phyloP scores from a whole-genome alignment of 2,888 invertebrate genomes.

The Glaucopsyche alexis region DNA sequence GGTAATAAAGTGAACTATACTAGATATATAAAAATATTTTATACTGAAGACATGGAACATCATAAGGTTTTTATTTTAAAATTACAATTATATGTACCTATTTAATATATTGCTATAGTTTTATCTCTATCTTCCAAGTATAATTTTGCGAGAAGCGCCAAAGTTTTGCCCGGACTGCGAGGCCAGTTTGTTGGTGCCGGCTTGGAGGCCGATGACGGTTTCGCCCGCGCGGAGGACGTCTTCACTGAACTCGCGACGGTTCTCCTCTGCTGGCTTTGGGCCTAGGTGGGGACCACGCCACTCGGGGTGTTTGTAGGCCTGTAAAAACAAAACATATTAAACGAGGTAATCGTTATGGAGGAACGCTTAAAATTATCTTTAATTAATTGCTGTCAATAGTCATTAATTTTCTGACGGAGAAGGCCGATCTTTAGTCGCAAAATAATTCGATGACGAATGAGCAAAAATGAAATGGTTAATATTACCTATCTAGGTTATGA shows the following conservation, averaged over 20 bases:
- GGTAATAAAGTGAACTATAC: neutral
- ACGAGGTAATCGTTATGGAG: no score
- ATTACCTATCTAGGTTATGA: no score
- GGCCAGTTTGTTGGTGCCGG: conserved; percentile 91
- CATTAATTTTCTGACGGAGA: no score
- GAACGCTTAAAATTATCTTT: no score
- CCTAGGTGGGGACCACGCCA: conserved; percentile 91
- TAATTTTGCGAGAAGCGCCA: conserved; percentile 90
- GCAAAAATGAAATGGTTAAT: no score
- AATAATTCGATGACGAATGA: no score
- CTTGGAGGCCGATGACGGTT: conserved; percentile 91
- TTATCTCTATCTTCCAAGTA: conserved; percentile 83
- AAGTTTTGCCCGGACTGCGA: conserved; percentile 93
- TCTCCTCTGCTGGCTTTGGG: conserved; percentile 92
- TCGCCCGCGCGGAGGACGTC: conserved; percentile 91
- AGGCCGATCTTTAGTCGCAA: no score
- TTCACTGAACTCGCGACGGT: conserved; percentile 89
- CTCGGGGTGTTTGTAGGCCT: conserved; percentile 90
- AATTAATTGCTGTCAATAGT: no score
- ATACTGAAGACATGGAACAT: no score
- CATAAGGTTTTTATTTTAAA: no score
- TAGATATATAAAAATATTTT: neutral
- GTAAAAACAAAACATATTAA: conserved; percentile 40
- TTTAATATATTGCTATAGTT: no score
- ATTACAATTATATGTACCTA: no score